These are phyloP conservation scores for Drosophila punjabiensis DNA, from an alignment of 1,140 invertebrate species.

Conservation along the genomic window DNA sequence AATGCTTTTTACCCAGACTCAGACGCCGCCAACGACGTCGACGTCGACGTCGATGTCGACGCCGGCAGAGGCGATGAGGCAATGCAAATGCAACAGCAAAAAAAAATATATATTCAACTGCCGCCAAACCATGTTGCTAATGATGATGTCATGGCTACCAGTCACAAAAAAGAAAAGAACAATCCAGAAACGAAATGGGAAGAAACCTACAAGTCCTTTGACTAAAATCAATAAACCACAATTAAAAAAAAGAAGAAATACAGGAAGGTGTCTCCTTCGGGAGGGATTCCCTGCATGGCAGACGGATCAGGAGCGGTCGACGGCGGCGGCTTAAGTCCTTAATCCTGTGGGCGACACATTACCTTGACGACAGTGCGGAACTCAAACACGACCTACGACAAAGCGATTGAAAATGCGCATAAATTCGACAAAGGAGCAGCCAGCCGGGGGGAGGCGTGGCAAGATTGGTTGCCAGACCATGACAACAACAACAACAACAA, in stretches of 20 bases:
- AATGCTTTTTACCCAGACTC: slow-evolving; percentile 60
- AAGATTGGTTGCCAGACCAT: slow-evolving; percentile 54
- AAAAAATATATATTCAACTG: slow-evolving; percentile 30
- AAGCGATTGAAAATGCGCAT: slow-evolving; percentile 82
- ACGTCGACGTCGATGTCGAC: slow-evolving; percentile 9
- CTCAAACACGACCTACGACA: slow-evolving; percentile 83
- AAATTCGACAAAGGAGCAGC: slow-evolving; percentile 66
- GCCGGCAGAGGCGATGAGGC: slow-evolving; percentile 35
- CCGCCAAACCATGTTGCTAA: slow-evolving; percentile 40
- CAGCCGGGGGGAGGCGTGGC: slow-evolving; percentile 26
- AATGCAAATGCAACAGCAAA: slow-evolving; percentile 51
- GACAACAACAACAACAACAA: slow-evolving; percentile 44
- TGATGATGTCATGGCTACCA: slow-evolving; percentile 70
- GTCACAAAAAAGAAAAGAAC: slow-evolving; percentile 4
- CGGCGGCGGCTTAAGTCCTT: slow-evolving; percentile 43
- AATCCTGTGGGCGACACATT: slow-evolving; percentile 78
- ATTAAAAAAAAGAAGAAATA: slow-evolving; percentile 29
- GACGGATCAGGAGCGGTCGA: slow-evolving; percentile 31
- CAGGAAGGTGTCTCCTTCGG: neutral
- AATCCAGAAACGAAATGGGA: neutral
- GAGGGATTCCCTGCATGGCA: slow-evolving; percentile 2
- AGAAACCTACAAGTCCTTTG: slow-evolving; percentile 1
- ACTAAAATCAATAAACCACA: slow-evolving; percentile 36
- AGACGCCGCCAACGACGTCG: slow-evolving; percentile 29
- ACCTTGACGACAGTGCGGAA: slow-evolving; percentile 67